A percentile compares a stretch with the other conserved stretches of the same genome.
Evolutionary conservation across 2,888 invertebrate species (phyloP).

Genomic region (Eupithecia subumbrata): DNA sequence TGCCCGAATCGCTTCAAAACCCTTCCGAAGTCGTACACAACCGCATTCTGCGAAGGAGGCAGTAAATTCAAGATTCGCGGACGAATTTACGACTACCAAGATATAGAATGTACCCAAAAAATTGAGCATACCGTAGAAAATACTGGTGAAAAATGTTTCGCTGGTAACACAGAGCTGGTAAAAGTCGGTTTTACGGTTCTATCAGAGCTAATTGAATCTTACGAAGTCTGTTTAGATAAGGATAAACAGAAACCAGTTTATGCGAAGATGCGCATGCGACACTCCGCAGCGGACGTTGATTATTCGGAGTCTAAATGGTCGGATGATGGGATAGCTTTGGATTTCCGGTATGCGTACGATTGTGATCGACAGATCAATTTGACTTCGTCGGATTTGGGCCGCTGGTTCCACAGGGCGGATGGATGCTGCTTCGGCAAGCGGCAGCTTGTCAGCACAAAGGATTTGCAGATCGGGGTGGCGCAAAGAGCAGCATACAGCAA

Average conservation of each 20-base stretch:
- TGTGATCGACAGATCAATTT: constrained; percentile 51
- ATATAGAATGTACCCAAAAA: constrained; percentile 56
- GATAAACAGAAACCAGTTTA: constrained; percentile 52
- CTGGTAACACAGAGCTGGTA: constrained; percentile 48
- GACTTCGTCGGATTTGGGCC: constrained; percentile 35
- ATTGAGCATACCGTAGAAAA: constrained; percentile 39
- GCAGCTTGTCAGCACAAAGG: constrained; percentile 58
- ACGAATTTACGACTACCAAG: constrained; percentile 45
- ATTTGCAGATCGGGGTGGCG: constrained; percentile 56
- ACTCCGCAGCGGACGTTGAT: constrained; percentile 40
- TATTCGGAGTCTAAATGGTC: constrained; percentile 44
- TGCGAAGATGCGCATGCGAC: constrained; percentile 46
- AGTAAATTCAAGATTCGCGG: constrained; percentile 48
- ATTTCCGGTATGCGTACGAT: constrained; percentile 54
- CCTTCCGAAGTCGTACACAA: constrained; percentile 39
- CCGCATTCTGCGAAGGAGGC: constrained; percentile 52
- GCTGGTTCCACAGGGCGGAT: constrained; percentile 47
- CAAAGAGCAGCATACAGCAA: constrained; percentile 53
- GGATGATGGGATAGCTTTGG: constrained; percentile 42
- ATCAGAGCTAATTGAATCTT: constrained; percentile 44
- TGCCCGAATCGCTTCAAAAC: constrained; percentile 54
- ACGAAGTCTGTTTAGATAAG: constrained; percentile 58
- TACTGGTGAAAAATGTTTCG: constrained; percentile 46
- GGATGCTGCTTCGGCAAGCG: constrained; percentile 59
- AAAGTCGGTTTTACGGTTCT: constrained; percentile 51